phyloP scores from a whole-genome alignment of 1,140 invertebrate genomes.

The Tetragonula clypearis region DNA sequence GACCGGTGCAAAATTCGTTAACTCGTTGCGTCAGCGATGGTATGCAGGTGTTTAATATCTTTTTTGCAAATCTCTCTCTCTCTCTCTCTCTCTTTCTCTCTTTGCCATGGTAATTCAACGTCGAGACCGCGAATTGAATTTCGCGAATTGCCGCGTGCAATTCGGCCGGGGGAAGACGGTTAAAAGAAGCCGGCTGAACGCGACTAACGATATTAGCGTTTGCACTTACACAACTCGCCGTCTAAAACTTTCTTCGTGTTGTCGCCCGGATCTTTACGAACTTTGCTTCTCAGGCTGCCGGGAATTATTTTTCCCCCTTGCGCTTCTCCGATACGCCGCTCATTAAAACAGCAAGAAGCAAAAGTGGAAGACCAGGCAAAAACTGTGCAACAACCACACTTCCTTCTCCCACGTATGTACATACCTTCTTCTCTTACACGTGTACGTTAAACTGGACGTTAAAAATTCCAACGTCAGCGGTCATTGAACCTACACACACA shows the following conservation, averaged over 20 bases:
- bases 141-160: neutral
- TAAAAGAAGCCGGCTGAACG: neutral
- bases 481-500: neutral
- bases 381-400: neutral
- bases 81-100: too few species aligned
- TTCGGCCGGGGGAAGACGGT: too few species aligned
- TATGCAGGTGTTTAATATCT: neutral
- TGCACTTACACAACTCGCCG: neutral
- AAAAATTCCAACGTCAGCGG: neutral
- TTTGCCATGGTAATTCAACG: neutral
- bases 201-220: constrained; percentile 5
- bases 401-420: too few species aligned
- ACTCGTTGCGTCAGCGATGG: neutral
- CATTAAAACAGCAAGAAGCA: neutral
- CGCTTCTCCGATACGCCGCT: neutral
- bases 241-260: neutral
- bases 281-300: neutral
- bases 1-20: neutral
- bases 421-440: neutral
- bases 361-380: neutral
- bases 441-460: neutral
- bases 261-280: constrained; percentile 5
- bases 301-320: neutral
- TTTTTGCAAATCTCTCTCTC: neutral
- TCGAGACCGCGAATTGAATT: neutral